A percentile compares a stretch with the other conserved stretches of the same genome.
phyloP scores from a whole-genome alignment of 2,888 invertebrate species.

The Eledona agricola region DNA sequence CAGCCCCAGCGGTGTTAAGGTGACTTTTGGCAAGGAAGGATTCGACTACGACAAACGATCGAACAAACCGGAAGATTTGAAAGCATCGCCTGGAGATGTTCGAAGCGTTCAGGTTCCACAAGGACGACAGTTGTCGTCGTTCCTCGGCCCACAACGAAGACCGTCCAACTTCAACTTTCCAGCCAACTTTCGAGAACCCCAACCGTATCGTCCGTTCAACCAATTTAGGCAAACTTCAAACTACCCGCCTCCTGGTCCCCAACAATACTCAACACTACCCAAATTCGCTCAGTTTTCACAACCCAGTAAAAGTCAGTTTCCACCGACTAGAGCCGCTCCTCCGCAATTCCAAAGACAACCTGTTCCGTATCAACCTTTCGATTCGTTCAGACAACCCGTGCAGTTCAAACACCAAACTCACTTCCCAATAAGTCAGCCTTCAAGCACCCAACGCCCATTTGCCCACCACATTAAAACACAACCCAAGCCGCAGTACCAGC shows the following conservation, averaged over 20 bases:
- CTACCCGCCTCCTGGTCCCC: constrained; percentile 35
- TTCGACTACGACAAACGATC: constrained; percentile 63
- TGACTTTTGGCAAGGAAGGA: constrained; percentile 80
- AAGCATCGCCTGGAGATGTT: constrained; percentile 28
- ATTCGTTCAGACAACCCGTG: constrained; percentile 43
- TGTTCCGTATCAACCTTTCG: constrained; percentile 54
- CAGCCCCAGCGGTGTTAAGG: constrained; percentile 80
- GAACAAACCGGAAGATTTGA: constrained; percentile 61
- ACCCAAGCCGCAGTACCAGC: background rate
- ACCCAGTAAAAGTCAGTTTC: constrained; percentile 26
- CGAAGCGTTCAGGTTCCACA: constrained; percentile 44
- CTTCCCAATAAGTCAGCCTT: constrained; percentile 54
- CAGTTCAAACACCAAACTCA: constrained; percentile 65
- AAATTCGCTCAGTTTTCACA: constrained; percentile 25
- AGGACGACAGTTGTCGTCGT: constrained; percentile 53
- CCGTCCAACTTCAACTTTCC: constrained; percentile 34
- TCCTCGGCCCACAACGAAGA: constrained; percentile 41
- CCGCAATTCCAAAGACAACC: no score
- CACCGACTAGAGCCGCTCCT: constrained; percentile 49
- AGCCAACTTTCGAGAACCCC: constrained; percentile 58
- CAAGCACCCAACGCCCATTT: constrained; percentile 41
- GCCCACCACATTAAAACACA: no score
- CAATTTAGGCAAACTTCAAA: constrained; percentile 22
- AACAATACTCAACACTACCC: constrained; percentile 44
- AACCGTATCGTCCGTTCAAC: constrained; percentile 66